Evolutionary conservation across 2,888 invertebrate species (phyloP).

Genomic region (Pachycephus smyrnensis): DNA sequence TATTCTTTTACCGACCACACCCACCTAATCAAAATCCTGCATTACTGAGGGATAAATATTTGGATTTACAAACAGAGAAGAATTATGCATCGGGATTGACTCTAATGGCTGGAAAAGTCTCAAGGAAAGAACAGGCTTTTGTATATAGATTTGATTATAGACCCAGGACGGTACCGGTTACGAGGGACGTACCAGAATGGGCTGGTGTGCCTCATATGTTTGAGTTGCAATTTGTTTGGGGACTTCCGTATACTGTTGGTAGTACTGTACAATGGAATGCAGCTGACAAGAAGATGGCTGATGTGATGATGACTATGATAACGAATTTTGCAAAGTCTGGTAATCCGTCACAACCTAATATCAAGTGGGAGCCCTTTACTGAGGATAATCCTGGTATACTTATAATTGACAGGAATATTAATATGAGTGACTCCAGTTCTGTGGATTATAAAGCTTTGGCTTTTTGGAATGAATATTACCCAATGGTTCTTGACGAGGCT

Average conservation of each 20-base stretch:
- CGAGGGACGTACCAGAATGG: slow-evolving; percentile 80
- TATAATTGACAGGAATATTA: slow-evolving; percentile 81
- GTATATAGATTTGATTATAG: slow-evolving; percentile 79
- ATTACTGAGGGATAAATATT: slow-evolving; percentile 74
- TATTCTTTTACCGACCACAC: slow-evolving; percentile 81
- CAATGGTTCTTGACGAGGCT: slow-evolving; percentile 79
- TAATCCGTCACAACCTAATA: slow-evolving; percentile 72
- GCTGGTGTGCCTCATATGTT: slow-evolving; percentile 84
- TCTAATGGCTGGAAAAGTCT: slow-evolving; percentile 75
- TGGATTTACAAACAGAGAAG: slow-evolving; percentile 82
- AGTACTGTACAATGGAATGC: slow-evolving; percentile 75
- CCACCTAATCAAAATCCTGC: slow-evolving; percentile 74
- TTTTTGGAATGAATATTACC: slow-evolving; percentile 89
- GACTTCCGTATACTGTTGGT: slow-evolving; percentile 77
- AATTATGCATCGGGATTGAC: slow-evolving; percentile 80
- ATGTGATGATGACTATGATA: slow-evolving; percentile 85
- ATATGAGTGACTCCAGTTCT: slow-evolving; percentile 77
- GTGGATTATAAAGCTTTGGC: slow-evolving; percentile 83
- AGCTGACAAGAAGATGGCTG: slow-evolving; percentile 82
- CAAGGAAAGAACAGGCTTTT: slow-evolving; percentile 74
- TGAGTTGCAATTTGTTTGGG: slow-evolving; percentile 85
- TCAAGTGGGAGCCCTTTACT: slow-evolving; percentile 81
- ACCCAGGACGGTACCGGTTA: slow-evolving; percentile 75
- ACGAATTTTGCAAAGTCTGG: slow-evolving; percentile 82
- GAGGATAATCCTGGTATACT: slow-evolving; percentile 75